Evolutionary conservation across 1,140 invertebrate species (phyloP), one percentile per base, ranked within the genome.

Genomic region (Drosophila simulans): DNA sequence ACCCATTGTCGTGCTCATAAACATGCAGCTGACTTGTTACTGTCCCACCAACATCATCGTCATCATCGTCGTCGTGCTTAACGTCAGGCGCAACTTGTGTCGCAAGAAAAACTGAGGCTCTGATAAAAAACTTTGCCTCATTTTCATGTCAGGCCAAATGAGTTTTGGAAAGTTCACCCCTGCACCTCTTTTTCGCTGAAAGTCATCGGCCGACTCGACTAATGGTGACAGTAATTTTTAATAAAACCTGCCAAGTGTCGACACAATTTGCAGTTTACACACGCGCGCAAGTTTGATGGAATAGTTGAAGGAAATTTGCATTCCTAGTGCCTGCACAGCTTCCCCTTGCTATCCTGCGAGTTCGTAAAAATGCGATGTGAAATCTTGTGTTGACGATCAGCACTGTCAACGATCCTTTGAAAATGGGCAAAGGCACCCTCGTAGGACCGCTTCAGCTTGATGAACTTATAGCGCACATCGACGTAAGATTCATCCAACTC

Each of bases 151-250:
- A 79, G 68, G 83, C 77, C 79, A 88, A 88, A 86, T 76, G 65
- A 88, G 78, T 82, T 86, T 85, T 76, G 64, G 62, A 63, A 86
- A 86, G 80, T 84, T 85, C 15, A 20, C 17, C 42, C 17, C 42
- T 15, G 15, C 5, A 39, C 13, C 62, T 51, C 11, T 39, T 39
- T 13, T 39, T 12, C 22, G 31, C n/a, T 46, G 10, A 57, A 76
- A 66, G 62, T 82, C 46, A 43, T 20, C 42, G 42, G 57, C 63
- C 56, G 45, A 51, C 48, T 70, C 59, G 53, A 53, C 77, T 82
- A 83, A 86, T 86, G 79, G 65, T 69, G 83, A 79, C 83, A 76
- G 69, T 76, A 86, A 86, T 86, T 88, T 85, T 81, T 81, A 79
- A 86, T 82, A 88, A 75, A 82, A 82, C 58, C 70, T 60, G 63